A percentile compares a stretch with the other conserved stretches of the same genome.
phyloP scores from a whole-genome alignment of 2,113 vertebrate species.

The Pterocles orientalis region DNA sequence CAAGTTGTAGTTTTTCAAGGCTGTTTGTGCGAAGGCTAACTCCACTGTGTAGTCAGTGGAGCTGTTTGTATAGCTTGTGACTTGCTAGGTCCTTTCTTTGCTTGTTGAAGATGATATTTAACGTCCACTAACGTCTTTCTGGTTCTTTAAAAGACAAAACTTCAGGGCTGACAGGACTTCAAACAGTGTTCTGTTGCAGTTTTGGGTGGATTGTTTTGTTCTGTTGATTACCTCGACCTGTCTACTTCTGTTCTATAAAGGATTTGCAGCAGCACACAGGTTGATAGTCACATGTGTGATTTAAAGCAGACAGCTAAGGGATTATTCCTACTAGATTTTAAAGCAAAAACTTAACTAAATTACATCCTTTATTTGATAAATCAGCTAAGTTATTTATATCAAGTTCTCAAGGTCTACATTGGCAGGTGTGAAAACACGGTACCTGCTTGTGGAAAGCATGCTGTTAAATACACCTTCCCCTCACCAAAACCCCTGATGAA shows the following conservation, averaged over 20 bases:
- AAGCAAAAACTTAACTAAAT: not conserved
- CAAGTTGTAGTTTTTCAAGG: not conserved
- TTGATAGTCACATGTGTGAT: not conserved
- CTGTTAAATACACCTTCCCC: not conserved
- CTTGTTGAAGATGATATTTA: not conserved
- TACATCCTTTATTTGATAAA: not conserved
- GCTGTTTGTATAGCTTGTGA: not conserved
- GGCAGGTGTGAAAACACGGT: not conserved
- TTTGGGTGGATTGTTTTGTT: not conserved
- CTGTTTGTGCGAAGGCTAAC: not conserved
- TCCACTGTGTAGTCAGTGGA: not conserved
- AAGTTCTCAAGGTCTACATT: not conserved
- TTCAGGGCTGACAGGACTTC: not conserved
- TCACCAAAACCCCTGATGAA: not conserved
- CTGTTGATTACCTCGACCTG: not conserved
- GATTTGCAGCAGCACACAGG: not conserved
- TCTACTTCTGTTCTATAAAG: not conserved
- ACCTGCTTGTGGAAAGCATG: not conserved
- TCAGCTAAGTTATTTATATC: not conserved
- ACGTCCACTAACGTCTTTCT: not conserved
- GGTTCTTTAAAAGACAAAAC: not conserved
- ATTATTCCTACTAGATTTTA: not conserved
- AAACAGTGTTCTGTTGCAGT: not conserved
- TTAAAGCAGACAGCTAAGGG: not conserved
- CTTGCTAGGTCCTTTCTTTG: not conserved